These are phyloP conservation scores for Balaenoptera acutorostrata DNA, from an alignment of 2,113 vertebrate species.

Conservation along the genomic window DNA sequence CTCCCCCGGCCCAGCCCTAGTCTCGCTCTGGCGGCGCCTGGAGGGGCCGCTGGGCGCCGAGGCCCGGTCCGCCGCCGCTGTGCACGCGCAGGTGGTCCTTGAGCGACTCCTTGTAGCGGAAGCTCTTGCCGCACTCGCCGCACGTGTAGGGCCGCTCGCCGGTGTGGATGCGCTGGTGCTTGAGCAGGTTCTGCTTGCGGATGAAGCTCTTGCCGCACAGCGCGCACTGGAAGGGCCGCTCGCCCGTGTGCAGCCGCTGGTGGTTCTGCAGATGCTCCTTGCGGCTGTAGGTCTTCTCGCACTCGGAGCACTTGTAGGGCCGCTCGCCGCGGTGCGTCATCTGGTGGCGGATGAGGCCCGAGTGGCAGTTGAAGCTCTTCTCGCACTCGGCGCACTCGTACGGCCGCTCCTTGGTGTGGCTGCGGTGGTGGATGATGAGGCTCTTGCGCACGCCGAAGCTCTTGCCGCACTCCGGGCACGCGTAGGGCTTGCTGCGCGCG, in stretches of 20 bases:
- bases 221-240: conserved; percentile 79
- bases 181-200: conserved; percentile 82
- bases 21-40: conserved; percentile 49
- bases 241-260: conserved; percentile 80
- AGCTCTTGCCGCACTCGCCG: conserved; percentile 83
- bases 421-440: conserved; percentile 70
- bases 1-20: conserved; percentile 60
- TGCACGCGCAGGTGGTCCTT: conserved; percentile 86
- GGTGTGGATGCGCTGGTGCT: conserved; percentile 81
- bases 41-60: conserved; percentile 16
- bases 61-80: conserved; percentile 71
- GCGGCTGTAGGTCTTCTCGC: conserved; percentile 81
- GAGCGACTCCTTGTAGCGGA: conserved; percentile 86
- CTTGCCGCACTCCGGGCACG: conserved; percentile 78
- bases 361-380: conserved; percentile 79
- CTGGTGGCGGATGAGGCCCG: conserved; percentile 78
- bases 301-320: conserved; percentile 82
- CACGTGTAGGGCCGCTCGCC: conserved; percentile 83
- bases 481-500: conserved; percentile 69
- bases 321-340: conserved; percentile 72
- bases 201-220: conserved; percentile 82
- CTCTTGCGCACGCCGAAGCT: conserved; percentile 71
- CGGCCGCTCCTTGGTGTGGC: conserved; percentile 78
- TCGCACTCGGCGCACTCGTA: conserved; percentile 78
- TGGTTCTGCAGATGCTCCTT: conserved; percentile 83